A percentile compares a stretch with the other conserved stretches of the same genome.
phyloP scores from a whole-genome alignment of 2,888 invertebrate species.

The Cataglyphis cursor region DNA sequence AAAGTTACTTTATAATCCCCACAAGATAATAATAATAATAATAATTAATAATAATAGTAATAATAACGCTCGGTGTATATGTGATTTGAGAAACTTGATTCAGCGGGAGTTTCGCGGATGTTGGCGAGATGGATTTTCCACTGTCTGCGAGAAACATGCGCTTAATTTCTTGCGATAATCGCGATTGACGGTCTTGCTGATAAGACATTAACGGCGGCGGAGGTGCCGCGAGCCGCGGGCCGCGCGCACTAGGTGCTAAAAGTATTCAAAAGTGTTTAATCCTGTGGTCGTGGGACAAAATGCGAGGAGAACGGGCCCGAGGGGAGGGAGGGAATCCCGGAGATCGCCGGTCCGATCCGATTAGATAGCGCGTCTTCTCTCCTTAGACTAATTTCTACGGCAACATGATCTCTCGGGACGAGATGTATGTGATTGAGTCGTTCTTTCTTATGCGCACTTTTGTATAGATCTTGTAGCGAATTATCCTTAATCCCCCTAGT shows the following conservation, averaged over 20 bases:
- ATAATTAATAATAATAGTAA: not conserved
- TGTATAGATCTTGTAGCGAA: conserved; percentile 73
- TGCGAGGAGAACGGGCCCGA: conserved; percentile 67
- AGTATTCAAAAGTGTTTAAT: conserved; percentile 78
- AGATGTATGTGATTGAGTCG: conserved; percentile 59
- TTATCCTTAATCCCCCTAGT: conserved; percentile 24
- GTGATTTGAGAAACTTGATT: not conserved
- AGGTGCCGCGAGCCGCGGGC: conserved; percentile 77
- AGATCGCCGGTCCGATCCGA: conserved; percentile 68
- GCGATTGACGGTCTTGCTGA: conserved; percentile 43
- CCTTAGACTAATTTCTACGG: conserved; percentile 69
- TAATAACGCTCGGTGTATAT: not conserved
- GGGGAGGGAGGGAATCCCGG: conserved; percentile 27
- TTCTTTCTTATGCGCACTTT: conserved; percentile 74
- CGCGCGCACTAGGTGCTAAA: conserved; percentile 82
- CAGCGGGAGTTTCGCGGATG: conserved; percentile 5
- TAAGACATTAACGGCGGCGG: conserved; percentile 71
- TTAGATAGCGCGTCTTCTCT: conserved; percentile 55
- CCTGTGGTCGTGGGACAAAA: conserved; percentile 75
- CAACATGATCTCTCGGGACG: conserved; percentile 56
- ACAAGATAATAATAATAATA: no score
- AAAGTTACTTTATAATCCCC: not conserved
- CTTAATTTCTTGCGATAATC: conserved; percentile 8
- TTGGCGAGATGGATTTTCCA: not conserved
- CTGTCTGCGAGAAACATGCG: not conserved